Percentiles rank a stretch among this genome's conserved stretches.
phyloP scores from a whole-genome alignment of 2,113 vertebrate species.

The Cricetomys ansorgei region DNA sequence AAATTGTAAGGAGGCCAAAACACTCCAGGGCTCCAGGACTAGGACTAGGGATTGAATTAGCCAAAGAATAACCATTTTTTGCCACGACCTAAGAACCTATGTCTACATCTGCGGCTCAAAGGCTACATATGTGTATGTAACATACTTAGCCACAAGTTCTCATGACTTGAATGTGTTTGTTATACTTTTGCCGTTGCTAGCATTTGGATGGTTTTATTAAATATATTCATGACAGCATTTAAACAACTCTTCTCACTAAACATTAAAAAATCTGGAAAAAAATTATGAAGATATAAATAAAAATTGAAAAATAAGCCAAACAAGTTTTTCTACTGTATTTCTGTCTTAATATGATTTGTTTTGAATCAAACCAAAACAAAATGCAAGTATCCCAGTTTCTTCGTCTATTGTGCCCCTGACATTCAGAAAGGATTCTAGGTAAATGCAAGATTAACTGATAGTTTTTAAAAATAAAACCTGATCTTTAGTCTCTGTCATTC shows the following conservation, averaged over 20 bases:
- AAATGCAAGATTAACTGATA: neutral
- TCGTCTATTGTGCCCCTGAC: neutral
- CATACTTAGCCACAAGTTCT: neutral
- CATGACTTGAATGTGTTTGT: neutral
- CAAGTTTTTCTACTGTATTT: neutral
- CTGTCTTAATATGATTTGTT: neutral
- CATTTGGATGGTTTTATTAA: neutral
- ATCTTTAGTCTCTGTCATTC: neutral
- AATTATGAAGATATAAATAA: neutral
- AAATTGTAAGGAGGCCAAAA: no score
- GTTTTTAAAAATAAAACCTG: neutral
- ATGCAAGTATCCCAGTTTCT: neutral
- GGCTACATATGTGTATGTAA: neutral
- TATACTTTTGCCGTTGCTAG: neutral
- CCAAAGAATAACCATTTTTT: no score
- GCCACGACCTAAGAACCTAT: no score
- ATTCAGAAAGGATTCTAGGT: neutral
- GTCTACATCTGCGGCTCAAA: no score
- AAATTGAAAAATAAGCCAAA: neutral
- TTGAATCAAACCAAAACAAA: neutral
- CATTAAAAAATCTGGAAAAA: neutral
- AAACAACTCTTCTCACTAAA: neutral
- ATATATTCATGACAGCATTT: neutral
- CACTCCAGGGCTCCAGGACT: no score
- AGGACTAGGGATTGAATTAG: no score